These are phyloP conservation scores for Eumacrocentrus americanus DNA, from an alignment of 2,888 invertebrate genomes.

Conservation along the genomic window DNA sequence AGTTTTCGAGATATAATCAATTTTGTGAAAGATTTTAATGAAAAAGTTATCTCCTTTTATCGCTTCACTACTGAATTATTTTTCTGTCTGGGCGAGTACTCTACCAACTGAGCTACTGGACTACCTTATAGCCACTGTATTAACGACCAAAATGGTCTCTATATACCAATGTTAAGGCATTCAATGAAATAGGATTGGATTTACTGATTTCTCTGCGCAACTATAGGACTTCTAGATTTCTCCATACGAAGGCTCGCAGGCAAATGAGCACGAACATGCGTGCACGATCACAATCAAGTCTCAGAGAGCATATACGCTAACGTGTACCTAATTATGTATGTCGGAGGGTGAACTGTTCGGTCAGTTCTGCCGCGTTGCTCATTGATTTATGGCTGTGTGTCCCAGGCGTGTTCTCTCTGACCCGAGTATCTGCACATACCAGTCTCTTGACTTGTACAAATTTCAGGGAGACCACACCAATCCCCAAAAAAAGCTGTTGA, in stretches of 20 bases:
- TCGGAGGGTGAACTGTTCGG: constrained; percentile 28
- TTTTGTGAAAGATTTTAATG: too few relatives aligned
- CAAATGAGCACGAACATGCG: constrained; percentile 16
- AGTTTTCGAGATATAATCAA: too few relatives aligned
- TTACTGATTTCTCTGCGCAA: not conserved
- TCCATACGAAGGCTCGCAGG: not conserved
- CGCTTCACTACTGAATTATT: too few relatives aligned
- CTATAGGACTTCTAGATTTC: not conserved
- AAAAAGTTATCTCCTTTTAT: too few relatives aligned
- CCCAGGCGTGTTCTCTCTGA: not conserved
- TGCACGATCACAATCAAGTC: constrained; percentile 18
- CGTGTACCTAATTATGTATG: constrained; percentile 40
- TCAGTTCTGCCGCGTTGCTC: constrained; percentile 31
- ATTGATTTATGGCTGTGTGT: constrained; percentile 37
- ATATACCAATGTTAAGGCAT: too few relatives aligned
- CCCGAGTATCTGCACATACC: too few relatives aligned
- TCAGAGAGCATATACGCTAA: constrained; percentile 9
- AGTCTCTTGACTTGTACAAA: not conserved
- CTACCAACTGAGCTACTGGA: too few relatives aligned
- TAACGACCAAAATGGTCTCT: too few relatives aligned
- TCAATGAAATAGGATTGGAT: not conserved
- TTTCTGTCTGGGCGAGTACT: too few relatives aligned
- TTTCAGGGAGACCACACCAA: too few relatives aligned
- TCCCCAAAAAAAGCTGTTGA: not conserved
- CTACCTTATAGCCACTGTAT: too few relatives aligned